phyloP scores from a whole-genome alignment of 2,113 vertebrate genomes.

The Canis aureus region DNA sequence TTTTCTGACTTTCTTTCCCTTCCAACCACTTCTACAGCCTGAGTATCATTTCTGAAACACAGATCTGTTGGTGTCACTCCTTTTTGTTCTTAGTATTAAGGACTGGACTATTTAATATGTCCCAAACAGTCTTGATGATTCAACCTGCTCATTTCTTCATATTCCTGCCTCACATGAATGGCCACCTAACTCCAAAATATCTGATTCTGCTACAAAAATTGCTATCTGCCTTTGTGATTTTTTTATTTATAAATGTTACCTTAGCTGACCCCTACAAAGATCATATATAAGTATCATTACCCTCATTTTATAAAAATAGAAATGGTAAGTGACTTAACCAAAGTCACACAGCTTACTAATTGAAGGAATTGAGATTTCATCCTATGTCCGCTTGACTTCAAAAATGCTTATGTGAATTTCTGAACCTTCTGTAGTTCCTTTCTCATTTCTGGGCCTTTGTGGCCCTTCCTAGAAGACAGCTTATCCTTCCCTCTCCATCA shows the following conservation, averaged over 20 bases:
- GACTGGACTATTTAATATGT: background rate
- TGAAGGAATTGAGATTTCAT: slow-evolving; percentile 52
- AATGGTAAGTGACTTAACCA: background rate
- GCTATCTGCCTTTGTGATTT: background rate
- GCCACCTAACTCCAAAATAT: background rate
- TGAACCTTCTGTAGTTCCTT: background rate
- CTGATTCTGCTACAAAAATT: background rate
- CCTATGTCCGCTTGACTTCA: background rate
- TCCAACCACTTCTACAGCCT: background rate
- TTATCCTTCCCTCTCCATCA: background rate
- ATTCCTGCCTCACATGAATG: background rate
- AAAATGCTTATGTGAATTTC: background rate
- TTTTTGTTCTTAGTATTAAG: background rate
- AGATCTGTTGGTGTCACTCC: background rate
- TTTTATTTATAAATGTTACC: background rate
- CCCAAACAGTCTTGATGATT: background rate
- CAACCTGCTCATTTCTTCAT: background rate
- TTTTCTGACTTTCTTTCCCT: background rate
- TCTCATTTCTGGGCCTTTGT: background rate
- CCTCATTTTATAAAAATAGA: background rate
- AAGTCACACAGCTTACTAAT: slow-evolving; percentile 40
- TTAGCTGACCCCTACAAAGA: background rate
- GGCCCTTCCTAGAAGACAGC: background rate
- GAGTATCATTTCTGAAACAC: background rate
- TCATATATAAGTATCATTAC: background rate